Evolutionary conservation across 2,797 vertebrate species (phyloP).

Genomic region (Peromyscus aztecus): DNA sequence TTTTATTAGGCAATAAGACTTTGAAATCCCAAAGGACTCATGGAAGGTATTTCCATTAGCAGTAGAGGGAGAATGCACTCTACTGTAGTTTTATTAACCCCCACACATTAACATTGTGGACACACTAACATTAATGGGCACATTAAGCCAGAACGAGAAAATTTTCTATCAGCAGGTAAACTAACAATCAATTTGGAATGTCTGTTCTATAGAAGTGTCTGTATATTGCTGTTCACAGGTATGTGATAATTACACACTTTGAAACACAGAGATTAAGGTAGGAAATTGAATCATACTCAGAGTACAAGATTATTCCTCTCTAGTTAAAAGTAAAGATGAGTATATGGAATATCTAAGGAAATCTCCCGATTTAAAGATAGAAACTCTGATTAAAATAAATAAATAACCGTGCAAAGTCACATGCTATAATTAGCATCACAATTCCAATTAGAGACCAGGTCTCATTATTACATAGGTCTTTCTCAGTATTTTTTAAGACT

Average conservation of each 20-base stretch:
- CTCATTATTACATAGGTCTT: neutral
- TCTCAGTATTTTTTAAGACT: neutral
- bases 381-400: slow-evolving; percentile 26
- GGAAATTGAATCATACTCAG: neutral
- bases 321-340: slow-evolving; percentile 1
- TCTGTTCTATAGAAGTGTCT: neutral
- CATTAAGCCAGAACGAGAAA: slow-evolving; percentile 12
- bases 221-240: neutral
- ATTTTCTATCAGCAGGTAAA: slow-evolving; percentile 31
- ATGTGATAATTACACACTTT: neutral
- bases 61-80: neutral
- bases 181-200: neutral
- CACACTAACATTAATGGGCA: neutral
- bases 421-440: neutral
- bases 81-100: neutral
- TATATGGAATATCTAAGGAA: neutral
- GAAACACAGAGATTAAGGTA: neutral
- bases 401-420: neutral
- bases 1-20: neutral
- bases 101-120: neutral
- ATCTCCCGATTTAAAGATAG: neutral
- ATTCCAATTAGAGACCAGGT: neutral
- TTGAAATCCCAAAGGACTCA: neutral
- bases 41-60: slow-evolving; percentile 24
- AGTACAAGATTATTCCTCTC: neutral